Evolutionary conservation across 2,797 vertebrate species (phyloP), one percentile per base, ranked within the genome.

Genomic region (Premnoplex brunnescens): DNA sequence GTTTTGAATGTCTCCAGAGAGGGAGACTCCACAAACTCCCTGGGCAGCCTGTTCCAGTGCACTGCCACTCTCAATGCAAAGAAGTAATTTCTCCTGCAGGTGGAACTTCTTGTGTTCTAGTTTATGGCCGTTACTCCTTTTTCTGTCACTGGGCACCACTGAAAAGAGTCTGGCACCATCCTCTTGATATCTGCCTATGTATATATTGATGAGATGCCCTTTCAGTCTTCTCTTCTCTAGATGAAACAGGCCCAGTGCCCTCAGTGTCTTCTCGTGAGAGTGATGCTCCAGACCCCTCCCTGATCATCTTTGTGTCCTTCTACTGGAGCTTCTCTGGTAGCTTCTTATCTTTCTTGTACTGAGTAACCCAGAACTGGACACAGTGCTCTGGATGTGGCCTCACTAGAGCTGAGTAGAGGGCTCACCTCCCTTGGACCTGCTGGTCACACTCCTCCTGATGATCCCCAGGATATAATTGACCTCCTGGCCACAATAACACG

Each of bases 311-410:
- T 46, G 24, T 20, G n/a, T 11, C 10, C 4, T 7, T 28, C 43
- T n/a, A 2, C 13, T 64, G 59, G 22, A 39, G 11, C 27, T 14
- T 58, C 23, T 80, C 9, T 52, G 58, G n/a, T 3, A 73, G 44
- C n/a, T 66, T 37, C 24, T 30, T 59, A 11, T 52, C 24, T 34
- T 21, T 20, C 8, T 30, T 51, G 2, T 34, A 1, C n/a, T 44
- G 44, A 58, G 37, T 37, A 72, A 10, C 27, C 27, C 44, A 44
- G 44, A 66, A 23, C 51, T 58, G 32, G 26, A 36, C 26, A 17
- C 21, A 26, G 32, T 5, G 9, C 11, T 37, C 44, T 28, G n/a
- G 32, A 4, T n/a, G 1, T 0, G 0, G 37, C 19, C 37, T 80
- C n/a, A 66, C 7, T 28, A 34, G 59, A 23, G 13, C 36, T 6